Base-by-base conservation (phyloP, 2,113 vertebrate species). In the Hydropotes inermis region DNA sequence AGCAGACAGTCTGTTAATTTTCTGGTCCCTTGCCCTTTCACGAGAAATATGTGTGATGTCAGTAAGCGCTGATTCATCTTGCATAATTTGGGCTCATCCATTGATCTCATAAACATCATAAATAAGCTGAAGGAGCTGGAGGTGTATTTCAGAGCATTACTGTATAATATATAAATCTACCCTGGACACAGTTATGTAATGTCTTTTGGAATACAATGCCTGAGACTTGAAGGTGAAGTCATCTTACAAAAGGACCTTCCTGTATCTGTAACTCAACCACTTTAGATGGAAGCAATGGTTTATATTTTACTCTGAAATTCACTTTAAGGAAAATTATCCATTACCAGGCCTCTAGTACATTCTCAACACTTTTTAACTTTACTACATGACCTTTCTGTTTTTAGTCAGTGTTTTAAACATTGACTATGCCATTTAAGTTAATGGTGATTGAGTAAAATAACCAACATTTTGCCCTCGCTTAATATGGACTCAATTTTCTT, bases 321-420 rank as follows among this genome's bases (percentile, higher is more conserved):
- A 87, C 52, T 88, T 70, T 79, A 55, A 87, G 28, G 54, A 87
- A 94, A 94, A 85, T 64, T 84, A 85, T 96, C 92, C 16, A 54
- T 93, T 93, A 81, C 11, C 7, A 91, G 1, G 7, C 9, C 10
- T 47, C 54, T 33, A 70, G 45, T 39, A 88, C 90, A 55, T 76
- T 91, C 27, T 96, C 57, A 93, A 83, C 14, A 36, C 21, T 78
- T 89, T 95, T 82, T 55, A 43, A 85, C 36, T 81, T 95, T 91
- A 82, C 36, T 91, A 81, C 78, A 85, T 47, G 57, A 52, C n/a
- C 4, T 39, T 52, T 93, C 88, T 84, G 12, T n/a, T 86, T 94
- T 86, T 50, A 92, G 30, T 90, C 21, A 70, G 54, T 55, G 30
- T 57, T 86, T 36, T 67, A 84, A 86, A 16, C 36, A 87, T 79